phyloP scores from a whole-genome alignment of 2,113 vertebrate genomes.

The Porphyrio hochstetteri region DNA sequence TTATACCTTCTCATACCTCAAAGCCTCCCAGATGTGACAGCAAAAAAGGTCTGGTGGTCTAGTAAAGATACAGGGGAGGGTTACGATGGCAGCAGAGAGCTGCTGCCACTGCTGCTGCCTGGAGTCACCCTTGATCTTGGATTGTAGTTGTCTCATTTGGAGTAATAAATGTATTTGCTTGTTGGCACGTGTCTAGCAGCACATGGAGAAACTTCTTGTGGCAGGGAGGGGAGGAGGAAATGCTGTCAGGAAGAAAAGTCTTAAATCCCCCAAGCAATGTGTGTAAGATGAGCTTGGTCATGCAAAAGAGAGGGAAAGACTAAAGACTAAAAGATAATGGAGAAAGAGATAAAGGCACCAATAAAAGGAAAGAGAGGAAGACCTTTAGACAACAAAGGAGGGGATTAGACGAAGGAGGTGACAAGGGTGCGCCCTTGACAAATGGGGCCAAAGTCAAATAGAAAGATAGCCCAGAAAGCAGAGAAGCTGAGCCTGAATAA shows the following conservation, averaged over 20 bases:
- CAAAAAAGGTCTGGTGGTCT: background rate
- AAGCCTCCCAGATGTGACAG: background rate
- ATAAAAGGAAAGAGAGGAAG: background rate
- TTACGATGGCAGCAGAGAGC: background rate
- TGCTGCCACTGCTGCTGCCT: background rate
- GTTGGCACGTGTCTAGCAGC: background rate
- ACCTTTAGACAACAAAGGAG: background rate
- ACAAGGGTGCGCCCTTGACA: background rate
- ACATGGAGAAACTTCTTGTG: background rate
- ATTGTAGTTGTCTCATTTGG: background rate
- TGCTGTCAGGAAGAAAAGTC: background rate
- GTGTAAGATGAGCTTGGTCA: background rate
- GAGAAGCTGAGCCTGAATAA: background rate
- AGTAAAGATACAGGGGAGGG: rapidly evolving
- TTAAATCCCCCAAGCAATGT: background rate
- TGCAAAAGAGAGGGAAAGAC: background rate
- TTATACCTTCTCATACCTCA: background rate
- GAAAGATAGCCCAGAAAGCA: slow-evolving; percentile 1
- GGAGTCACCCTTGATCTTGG: background rate
- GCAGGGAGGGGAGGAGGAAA: background rate
- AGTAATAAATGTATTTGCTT: background rate
- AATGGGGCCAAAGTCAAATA: background rate
- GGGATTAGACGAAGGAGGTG: slow-evolving; percentile 1
- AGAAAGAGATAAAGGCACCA: background rate
- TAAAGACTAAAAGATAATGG: background rate